Percentiles rank a stretch among this genome's conserved stretches.
These are phyloP conservation scores for Porites cylindrica DNA, from an alignment of 92 coral and sea anemone genomes.

Conservation along the genomic window DNA sequence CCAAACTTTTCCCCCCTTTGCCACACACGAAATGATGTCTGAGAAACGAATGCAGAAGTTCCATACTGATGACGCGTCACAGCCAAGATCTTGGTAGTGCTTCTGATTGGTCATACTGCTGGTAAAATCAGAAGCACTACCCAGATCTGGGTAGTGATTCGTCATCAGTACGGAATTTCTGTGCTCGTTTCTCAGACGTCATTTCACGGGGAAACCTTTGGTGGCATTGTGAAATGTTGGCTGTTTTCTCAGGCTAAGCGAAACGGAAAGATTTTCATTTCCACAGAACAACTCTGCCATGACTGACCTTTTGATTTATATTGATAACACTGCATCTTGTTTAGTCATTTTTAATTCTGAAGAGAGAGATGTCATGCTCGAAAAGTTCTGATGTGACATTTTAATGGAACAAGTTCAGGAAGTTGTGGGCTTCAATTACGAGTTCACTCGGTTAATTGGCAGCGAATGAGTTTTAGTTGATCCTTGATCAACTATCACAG, in stretches of 20 bases:
- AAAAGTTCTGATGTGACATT: neutral
- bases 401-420: slow-evolving; percentile 1
- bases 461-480: neutral
- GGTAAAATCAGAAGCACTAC: too few species aligned
- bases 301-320: slow-evolving; percentile 8
- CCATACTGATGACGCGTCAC: too few species aligned
- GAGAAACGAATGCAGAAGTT: too few species aligned
- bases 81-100: too few species aligned
- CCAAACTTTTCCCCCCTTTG: too few species aligned
- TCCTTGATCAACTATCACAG: neutral
- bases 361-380: neutral
- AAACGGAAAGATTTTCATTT: slow-evolving; percentile 12
- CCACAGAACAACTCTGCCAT: slow-evolving; percentile 1
- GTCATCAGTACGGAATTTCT: too few species aligned
- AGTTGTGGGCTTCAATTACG: neutral
- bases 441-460: neutral
- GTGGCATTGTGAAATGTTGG: too few species aligned
- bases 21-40: too few species aligned
- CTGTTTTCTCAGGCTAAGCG: neutral
- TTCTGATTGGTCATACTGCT: too few species aligned
- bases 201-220: too few species aligned
- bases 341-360: neutral
- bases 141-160: too few species aligned
- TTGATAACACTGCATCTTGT: neutral
- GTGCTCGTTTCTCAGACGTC: too few species aligned